A percentile compares a stretch with the other conserved stretches of the same genome.
Conservation (phyloP, 2,888 invertebrate genomes). For the Thecocarcelia acutangulata region DNA sequence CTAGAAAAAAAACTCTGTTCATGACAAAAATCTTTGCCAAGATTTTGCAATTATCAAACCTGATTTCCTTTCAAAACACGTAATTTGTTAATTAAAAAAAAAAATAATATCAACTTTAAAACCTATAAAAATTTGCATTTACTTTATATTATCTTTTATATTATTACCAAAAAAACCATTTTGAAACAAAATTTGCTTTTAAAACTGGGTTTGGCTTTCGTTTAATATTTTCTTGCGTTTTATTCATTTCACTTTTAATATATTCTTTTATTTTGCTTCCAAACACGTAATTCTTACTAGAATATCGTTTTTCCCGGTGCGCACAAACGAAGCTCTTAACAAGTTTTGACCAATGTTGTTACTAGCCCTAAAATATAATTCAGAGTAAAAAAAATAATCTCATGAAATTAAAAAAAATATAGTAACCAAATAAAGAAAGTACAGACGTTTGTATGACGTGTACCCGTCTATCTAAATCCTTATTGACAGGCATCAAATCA, state of each 20-base stretch:
- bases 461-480: constrained; percentile 77
- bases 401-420: constrained; percentile 7
- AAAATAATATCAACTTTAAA: too few species aligned
- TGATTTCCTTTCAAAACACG: too few species aligned
- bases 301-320: constrained; percentile 5
- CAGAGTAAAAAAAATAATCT: constrained; percentile 2
- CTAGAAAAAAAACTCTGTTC: too few species aligned
- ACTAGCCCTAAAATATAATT: constrained; percentile 31
- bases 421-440: neutral
- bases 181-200: constrained; percentile 85
- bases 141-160: constrained; percentile 57
- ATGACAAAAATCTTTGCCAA: too few species aligned
- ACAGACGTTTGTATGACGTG: constrained; percentile 38
- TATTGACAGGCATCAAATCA: constrained; percentile 76
- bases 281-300: constrained; percentile 71
- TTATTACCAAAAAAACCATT: constrained; percentile 85
- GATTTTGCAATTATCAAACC: too few species aligned
- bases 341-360: constrained; percentile 28
- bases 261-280: constrained; percentile 10
- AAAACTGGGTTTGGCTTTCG: constrained; percentile 85
- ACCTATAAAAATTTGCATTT: too few species aligned
- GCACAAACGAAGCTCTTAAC: constrained; percentile 25
- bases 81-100: too few species aligned
- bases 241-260: constrained; percentile 72
- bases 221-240: constrained; percentile 73